These are phyloP conservation scores for Champsocephalus esox DNA, from an alignment of 2,797 vertebrate genomes.

Conservation along the genomic window DNA sequence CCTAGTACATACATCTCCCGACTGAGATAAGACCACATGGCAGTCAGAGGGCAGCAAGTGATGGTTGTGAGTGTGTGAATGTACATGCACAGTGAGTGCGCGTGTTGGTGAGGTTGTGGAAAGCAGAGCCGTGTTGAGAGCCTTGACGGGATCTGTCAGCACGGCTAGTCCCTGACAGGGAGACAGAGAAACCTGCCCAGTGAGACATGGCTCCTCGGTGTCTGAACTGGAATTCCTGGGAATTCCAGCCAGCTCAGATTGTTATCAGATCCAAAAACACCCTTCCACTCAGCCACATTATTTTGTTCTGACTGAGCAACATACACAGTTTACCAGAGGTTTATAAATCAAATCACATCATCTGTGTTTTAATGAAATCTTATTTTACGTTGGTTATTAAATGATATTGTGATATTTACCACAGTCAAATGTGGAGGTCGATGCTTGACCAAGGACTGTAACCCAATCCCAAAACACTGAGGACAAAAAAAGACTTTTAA, in stretches of 20 bases:
- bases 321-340: background rate
- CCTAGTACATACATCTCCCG: slow-evolving; percentile 1
- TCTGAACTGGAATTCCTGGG: slow-evolving; percentile 74
- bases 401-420: background rate
- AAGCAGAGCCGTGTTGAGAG: slow-evolving; percentile 24
- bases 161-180: slow-evolving; percentile 40
- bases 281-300: slow-evolving; percentile 42
- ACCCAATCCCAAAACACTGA: background rate
- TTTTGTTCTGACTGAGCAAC: slow-evolving; percentile 14
- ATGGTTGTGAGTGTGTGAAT: slow-evolving; percentile 19
- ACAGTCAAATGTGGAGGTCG: background rate
- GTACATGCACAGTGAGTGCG: slow-evolving; percentile 11
- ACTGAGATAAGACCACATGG: slow-evolving; percentile 50
- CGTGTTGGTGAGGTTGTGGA: slow-evolving; percentile 37
- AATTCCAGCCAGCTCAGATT: slow-evolving; percentile 75
- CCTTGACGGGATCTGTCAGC: slow-evolving; percentile 70
- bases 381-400: background rate
- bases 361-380: background rate
- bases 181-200: slow-evolving; percentile 64
- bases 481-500: background rate
- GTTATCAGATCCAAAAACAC: slow-evolving; percentile 73
- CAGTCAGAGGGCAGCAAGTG: slow-evolving; percentile 49
- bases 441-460: background rate
- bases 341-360: slow-evolving; percentile 20
- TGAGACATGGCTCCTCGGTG: slow-evolving; percentile 75